Base-by-base conservation (phyloP, 2,888 invertebrate species). In the Tinea pellionella region DNA sequence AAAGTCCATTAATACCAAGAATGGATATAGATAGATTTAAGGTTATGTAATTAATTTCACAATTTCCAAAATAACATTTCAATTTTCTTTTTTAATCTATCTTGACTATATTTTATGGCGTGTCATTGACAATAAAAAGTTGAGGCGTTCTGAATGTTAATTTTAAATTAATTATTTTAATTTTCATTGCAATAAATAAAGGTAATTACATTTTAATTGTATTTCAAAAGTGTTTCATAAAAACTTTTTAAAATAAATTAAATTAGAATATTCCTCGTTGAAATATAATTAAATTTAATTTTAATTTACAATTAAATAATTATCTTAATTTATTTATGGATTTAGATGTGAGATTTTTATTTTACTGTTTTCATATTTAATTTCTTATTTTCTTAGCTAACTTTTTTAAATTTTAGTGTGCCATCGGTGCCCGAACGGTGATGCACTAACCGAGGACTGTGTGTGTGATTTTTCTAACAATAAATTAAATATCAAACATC, bases 21-120 rank as follows among this genome's bases (percentile, higher is more conserved):
- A 72, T 94, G 60, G 89, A 94, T 77, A 79, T 94, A 30, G 85
- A 80, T 60, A 78, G 80, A 57, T 94, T 94, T 90, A 89, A 86
- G 66, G 86, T 59, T 61, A 57, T 63, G 62, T 63, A 19, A 56
- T 62, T 53, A 63, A 55, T 53, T 24, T 24, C 24, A 2, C 2
- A 3, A 24, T 24, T 24, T 6, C 24, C 24, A 24, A n/a, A n/a
- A 24, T 24, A 62, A 15, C 66, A 67, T 65, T 47, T 37, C 9
- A 37, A 37, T n/a, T 37, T 37, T 37, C n/a, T 12, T 37, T 37
- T 37, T 12, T 9, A 2, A 37, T 37, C 37, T 37, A 9, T 37
- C n/a, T 12, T 9, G 2, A 37, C 37, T 37, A 37, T 37, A n/a
- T n/a, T n/a, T 37, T 1, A 37, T 37, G 3, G 37, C 2, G 9